phyloP scores from a whole-genome alignment of 2,113 vertebrate species.

The Chlamydotis undulata region DNA sequence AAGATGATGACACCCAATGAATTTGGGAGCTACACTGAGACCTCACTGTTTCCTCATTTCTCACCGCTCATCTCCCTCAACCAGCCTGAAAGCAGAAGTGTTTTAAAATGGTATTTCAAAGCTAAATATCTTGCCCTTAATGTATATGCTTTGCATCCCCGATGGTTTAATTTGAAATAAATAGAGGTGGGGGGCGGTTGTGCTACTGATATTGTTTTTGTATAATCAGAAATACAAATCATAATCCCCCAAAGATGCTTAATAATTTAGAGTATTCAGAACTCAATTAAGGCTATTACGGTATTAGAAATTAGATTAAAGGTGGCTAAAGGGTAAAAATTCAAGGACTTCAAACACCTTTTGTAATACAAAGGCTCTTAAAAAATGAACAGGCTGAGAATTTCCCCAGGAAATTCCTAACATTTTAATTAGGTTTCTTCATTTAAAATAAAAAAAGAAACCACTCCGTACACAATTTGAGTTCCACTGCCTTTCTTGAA shows the following conservation, averaged over 20 bases:
- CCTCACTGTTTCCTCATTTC: not conserved
- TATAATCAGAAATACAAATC: slow-evolving; percentile 39
- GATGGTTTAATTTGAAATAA: slow-evolving; percentile 1
- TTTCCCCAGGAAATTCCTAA: slow-evolving; percentile 48
- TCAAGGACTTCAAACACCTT: slow-evolving; percentile 64
- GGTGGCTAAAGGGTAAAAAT: slow-evolving; percentile 58
- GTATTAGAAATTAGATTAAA: slow-evolving; percentile 64
- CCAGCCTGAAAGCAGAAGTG: not conserved
- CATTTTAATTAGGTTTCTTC: slow-evolving; percentile 53
- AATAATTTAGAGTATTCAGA: slow-evolving; percentile 46
- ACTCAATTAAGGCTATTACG: slow-evolving; percentile 59
- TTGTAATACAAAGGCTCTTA: slow-evolving; percentile 34
- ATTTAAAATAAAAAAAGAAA: slow-evolving; percentile 13
- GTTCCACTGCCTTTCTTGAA: not conserved
- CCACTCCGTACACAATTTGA: not conserved
- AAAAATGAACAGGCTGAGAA: slow-evolving; percentile 28
- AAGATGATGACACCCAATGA: too few species aligned
- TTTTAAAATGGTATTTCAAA: not conserved
- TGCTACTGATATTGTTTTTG: not conserved
- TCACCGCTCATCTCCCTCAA: not conserved
- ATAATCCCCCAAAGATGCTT: slow-evolving; percentile 13
- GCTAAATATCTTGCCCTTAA: not conserved
- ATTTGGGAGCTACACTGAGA: rapidly evolving
- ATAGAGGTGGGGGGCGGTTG: not conserved
- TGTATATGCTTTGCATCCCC: not conserved